Percentiles rank a stretch among this genome's conserved stretches.
These are phyloP conservation scores for Pluvianellus socialis DNA, from an alignment of 2,113 vertebrate genomes.

Conservation along the genomic window DNA sequence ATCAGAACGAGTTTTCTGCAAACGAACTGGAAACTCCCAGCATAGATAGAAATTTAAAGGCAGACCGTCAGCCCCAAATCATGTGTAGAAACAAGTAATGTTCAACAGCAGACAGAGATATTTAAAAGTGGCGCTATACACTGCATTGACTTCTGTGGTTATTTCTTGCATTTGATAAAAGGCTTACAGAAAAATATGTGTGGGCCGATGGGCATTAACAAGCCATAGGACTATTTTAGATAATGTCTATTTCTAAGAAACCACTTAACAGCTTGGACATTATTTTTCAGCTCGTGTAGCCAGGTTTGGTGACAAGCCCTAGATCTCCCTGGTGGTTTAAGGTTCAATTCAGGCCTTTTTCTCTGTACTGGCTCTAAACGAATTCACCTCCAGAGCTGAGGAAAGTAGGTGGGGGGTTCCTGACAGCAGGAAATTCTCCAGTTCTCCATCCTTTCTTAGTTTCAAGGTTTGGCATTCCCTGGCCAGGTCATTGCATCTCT, in stretches of 20 bases:
- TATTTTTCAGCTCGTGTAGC: not conserved
- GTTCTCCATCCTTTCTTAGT: not conserved
- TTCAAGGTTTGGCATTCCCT: not conserved
- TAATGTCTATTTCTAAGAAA: not conserved
- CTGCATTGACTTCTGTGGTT: not conserved
- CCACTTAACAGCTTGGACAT: not conserved
- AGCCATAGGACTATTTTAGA: not conserved
- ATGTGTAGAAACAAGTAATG: not conserved
- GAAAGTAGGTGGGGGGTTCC: not conserved
- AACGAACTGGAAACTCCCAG: not conserved
- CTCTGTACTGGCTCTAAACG: not conserved
- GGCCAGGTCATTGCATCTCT: not conserved
- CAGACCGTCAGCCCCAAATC: not conserved
- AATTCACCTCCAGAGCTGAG: not conserved
- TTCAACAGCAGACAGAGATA: accelerated
- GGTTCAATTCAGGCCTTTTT: not conserved
- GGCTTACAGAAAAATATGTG: not conserved
- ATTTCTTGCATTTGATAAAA: not conserved
- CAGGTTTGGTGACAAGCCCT: not conserved
- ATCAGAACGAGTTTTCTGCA: not conserved
- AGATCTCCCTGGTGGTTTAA: not conserved
- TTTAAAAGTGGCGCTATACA: not conserved
- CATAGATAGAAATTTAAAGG: not conserved
- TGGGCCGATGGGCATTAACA: not conserved
- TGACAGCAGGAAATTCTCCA: not conserved